Conservation (phyloP, 2,797 vertebrate species). For the Protonibea diacanthus region DNA sequence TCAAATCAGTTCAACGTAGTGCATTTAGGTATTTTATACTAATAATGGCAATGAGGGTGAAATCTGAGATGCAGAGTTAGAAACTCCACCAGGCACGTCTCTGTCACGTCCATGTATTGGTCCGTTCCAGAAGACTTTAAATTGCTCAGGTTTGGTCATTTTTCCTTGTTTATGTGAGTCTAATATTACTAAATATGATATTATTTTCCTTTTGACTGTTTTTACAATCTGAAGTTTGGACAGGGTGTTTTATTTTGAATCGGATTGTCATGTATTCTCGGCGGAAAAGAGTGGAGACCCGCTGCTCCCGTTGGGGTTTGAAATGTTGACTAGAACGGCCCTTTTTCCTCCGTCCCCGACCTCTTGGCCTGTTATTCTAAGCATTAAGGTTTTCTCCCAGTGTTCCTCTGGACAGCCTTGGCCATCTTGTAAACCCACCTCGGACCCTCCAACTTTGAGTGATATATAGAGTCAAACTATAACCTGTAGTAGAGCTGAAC, state of each 20-base stretch:
- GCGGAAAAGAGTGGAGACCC: too few species aligned
- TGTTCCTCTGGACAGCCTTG: slow-evolving; percentile 74
- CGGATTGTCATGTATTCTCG: too few species aligned
- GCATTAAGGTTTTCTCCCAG: slow-evolving; percentile 78
- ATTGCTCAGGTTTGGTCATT: too few species aligned
- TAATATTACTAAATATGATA: too few species aligned
- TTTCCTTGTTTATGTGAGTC: too few species aligned
- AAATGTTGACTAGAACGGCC: slow-evolving; percentile 24
- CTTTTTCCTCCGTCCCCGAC: slow-evolving; percentile 65
- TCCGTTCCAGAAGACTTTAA: too few species aligned
- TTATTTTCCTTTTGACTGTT: too few species aligned
- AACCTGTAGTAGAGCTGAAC: slow-evolving; percentile 62
- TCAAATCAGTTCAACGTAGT: slow-evolving; percentile 7
- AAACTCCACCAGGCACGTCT: neutral
- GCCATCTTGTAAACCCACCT: slow-evolving; percentile 63
- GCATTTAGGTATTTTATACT: neutral
- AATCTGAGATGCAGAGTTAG: neutral
- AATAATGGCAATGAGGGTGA: neutral
- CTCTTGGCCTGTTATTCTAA: slow-evolving; percentile 71
- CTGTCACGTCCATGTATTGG: too few species aligned
- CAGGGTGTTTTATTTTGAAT: too few species aligned
- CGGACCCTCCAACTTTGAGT: slow-evolving; percentile 73
- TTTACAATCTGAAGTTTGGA: too few species aligned
- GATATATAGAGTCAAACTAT: slow-evolving; percentile 71
- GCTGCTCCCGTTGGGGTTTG: too few species aligned